A percentile compares a stretch with the other conserved stretches of the same genome.
Conservation (phyloP, 2,888 invertebrate genomes). For the Drosophila phalerata region DNA sequence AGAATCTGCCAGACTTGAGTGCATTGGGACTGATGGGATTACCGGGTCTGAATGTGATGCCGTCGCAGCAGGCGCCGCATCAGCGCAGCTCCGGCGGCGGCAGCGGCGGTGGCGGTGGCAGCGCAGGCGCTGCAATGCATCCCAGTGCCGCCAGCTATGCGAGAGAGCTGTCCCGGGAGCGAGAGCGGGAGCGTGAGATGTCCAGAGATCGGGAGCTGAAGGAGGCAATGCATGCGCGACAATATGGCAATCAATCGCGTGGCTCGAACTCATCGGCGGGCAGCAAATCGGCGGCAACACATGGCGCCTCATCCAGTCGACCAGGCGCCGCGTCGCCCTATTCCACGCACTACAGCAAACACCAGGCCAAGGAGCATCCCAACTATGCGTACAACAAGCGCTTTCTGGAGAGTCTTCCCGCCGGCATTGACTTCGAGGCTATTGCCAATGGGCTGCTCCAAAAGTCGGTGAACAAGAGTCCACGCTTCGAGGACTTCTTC, state of each 20-base stretch:
- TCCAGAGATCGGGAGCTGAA: slow-evolving; percentile 74
- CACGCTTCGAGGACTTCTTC: slow-evolving; percentile 84
- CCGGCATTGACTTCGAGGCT: slow-evolving; percentile 84
- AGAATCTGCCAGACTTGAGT: slow-evolving; percentile 83
- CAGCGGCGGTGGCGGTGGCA: slow-evolving; percentile 45
- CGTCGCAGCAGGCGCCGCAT: slow-evolving; percentile 65
- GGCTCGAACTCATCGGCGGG: slow-evolving; percentile 65
- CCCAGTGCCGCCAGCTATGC: slow-evolving; percentile 75
- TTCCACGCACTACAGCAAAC: slow-evolving; percentile 73
- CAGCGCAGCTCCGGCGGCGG: slow-evolving; percentile 42
- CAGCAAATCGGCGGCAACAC: slow-evolving; percentile 52
- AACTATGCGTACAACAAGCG: slow-evolving; percentile 83
- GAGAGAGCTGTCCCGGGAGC: slow-evolving; percentile 64
- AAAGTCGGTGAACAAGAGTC: slow-evolving; percentile 84
- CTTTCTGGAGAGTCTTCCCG: slow-evolving; percentile 83
- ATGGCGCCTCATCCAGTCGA: slow-evolving; percentile 47
- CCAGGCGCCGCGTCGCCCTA: slow-evolving; percentile 77
- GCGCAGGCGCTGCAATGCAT: slow-evolving; percentile 66
- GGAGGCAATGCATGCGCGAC: slow-evolving; percentile 80
- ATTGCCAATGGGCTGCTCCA: slow-evolving; percentile 84
- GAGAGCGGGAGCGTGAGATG: slow-evolving; percentile 71
- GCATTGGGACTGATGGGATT: slow-evolving; percentile 83
- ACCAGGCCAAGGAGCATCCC: slow-evolving; percentile 78
- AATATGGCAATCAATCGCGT: slow-evolving; percentile 82
- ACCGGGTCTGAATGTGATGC: slow-evolving; percentile 83